A percentile compares a stretch with the other conserved stretches of the same genome.
phyloP scores from a whole-genome alignment of 2,113 vertebrate genomes.

The Calidris pugnax region DNA sequence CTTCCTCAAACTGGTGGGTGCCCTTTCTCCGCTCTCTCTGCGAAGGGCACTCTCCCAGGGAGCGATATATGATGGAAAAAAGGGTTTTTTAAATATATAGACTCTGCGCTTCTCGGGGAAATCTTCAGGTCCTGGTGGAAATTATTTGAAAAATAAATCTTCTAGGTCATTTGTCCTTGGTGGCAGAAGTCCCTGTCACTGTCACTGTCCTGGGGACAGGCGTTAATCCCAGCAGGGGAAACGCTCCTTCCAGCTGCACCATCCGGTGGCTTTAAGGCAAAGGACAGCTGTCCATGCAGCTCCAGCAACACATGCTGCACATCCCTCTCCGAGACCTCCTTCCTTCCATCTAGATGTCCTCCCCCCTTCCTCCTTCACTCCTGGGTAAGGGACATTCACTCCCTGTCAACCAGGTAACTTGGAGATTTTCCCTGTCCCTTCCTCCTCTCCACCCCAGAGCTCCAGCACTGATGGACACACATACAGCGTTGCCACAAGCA shows the following conservation, averaged over 20 bases:
- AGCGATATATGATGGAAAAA: fast-evolving
- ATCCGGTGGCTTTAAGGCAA: not conserved
- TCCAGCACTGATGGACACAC: not conserved
- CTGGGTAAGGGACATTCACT: not conserved
- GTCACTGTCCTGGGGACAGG: not conserved
- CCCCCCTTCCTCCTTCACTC: not conserved
- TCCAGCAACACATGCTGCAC: fast-evolving
- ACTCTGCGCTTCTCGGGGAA: not conserved
- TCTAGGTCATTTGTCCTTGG: not conserved
- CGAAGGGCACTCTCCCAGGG: not conserved
- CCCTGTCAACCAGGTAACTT: fast-evolving
- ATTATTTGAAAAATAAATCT: not conserved
- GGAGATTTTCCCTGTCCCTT: not conserved
- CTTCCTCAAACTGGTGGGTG: not conserved
- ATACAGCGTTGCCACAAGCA: fast-evolving
- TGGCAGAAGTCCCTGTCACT: not conserved
- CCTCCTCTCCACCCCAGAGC: fast-evolving
- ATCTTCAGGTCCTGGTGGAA: not conserved
- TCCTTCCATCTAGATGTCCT: fast-evolving
- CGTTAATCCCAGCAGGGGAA: not conserved
- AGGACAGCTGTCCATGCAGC: not conserved
- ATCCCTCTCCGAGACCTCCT: not conserved
- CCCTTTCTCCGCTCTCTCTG: not conserved
- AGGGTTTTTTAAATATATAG: not conserved
- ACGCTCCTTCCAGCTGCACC: not conserved